phyloP scores from a whole-genome alignment of 2,113 vertebrate species.

The Protobothrops mucrosquamatus region DNA sequence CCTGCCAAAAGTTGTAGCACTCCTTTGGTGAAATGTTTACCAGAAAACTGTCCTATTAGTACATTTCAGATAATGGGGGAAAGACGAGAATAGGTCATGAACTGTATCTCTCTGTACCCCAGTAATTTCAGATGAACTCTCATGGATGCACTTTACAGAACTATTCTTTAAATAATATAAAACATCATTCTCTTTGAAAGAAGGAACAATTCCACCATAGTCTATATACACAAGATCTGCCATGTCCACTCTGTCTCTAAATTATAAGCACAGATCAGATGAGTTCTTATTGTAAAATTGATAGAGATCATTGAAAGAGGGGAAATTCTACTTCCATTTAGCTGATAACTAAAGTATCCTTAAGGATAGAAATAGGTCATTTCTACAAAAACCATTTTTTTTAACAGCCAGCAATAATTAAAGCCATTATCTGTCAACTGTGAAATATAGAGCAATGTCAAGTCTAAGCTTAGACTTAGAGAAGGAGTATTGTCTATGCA shows the following conservation, averaged over 20 bases:
- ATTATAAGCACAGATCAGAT: not conserved
- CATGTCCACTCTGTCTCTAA: not conserved
- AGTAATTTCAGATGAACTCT: not conserved
- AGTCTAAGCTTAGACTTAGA: not conserved
- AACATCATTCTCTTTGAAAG: not conserved
- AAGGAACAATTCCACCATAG: not conserved
- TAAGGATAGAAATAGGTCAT: not conserved
- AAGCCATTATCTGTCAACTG: not conserved
- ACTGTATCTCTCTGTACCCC: not conserved
- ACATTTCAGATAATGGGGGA: not conserved
- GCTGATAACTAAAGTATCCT: not conserved
- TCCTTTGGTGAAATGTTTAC: not conserved
- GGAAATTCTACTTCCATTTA: not conserved
- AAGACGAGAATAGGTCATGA: not conserved
- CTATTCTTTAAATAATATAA: not conserved
- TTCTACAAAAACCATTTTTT: not conserved
- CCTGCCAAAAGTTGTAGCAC: not conserved
- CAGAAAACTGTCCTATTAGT: not conserved
- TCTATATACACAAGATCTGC: not conserved
- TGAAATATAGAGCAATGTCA: not conserved
- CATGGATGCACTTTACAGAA: not conserved
- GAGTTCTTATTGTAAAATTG: not conserved
- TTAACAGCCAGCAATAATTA: not conserved
- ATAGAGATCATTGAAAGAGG: not conserved
- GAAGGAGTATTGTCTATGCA: not conserved